phyloP scores from a whole-genome alignment of 2,888 invertebrate species.

The Apotomis capreana region DNA sequence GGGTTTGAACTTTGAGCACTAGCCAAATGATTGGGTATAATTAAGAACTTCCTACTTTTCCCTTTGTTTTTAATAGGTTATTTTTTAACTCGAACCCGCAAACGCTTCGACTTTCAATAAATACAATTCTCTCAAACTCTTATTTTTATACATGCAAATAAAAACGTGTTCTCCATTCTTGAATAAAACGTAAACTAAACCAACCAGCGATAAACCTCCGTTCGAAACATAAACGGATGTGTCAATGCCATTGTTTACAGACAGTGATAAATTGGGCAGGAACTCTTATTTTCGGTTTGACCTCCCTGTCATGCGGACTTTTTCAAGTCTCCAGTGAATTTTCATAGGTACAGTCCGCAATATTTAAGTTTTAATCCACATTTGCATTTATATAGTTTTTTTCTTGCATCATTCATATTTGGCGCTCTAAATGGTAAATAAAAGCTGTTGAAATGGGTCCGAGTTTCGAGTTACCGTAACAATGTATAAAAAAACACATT shows the following conservation, averaged over 20 bases:
- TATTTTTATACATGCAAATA: too few relatives aligned
- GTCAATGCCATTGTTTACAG: constrained; percentile 49
- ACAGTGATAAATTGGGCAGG: constrained; percentile 49
- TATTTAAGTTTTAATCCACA: constrained; percentile 21
- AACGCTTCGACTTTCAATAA: too few relatives aligned
- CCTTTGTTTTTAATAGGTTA: too few relatives aligned
- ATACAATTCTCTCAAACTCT: too few relatives aligned
- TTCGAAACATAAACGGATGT: constrained; percentile 42
- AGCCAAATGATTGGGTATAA: too few relatives aligned
- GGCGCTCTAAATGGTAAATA: constrained; percentile 7
- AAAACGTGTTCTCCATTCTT: too few relatives aligned
- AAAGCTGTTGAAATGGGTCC: constrained; percentile 4
- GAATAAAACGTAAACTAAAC: constrained; percentile 15
- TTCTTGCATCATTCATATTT: background rate
- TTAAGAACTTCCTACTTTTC: too few relatives aligned
- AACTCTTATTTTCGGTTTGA: constrained; percentile 47
- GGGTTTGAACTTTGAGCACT: too few relatives aligned
- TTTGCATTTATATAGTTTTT: constrained; percentile 33
- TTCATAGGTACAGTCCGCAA: constrained; percentile 11
- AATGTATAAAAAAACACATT: background rate
- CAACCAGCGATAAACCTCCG: constrained; percentile 3
- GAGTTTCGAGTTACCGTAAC: constrained; percentile 8
- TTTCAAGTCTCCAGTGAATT: constrained; percentile 41
- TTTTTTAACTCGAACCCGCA: too few relatives aligned
- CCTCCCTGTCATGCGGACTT: constrained; percentile 35